These are phyloP conservation scores for Phrynocephalus forsythii DNA, from an alignment of 2,797 vertebrate species.

Conservation along the genomic window DNA sequence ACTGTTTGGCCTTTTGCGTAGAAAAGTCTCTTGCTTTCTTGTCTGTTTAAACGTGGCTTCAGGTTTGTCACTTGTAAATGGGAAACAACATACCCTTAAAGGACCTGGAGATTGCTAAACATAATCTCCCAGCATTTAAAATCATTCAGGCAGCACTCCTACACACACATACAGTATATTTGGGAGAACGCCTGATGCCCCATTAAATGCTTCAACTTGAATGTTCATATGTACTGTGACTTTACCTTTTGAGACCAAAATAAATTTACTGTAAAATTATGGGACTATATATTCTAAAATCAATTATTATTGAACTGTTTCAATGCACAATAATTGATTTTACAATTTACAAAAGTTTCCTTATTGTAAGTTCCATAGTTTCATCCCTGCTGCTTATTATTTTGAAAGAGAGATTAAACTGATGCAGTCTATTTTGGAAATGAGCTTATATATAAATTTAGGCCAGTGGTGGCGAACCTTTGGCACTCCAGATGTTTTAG, in stretches of 20 bases:
- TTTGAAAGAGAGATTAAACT: not conserved
- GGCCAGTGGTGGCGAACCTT: too few relatives aligned
- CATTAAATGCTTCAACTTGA: not conserved
- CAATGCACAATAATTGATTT: constrained; percentile 43
- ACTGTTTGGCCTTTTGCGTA: constrained; percentile 25
- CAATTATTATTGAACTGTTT: not conserved
- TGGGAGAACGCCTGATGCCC: not conserved
- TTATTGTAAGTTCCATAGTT: constrained; percentile 18
- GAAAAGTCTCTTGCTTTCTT: constrained; percentile 9
- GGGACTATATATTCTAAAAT: not conserved
- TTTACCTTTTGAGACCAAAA: constrained; percentile 31
- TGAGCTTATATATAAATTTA: too few relatives aligned
- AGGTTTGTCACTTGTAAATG: constrained; percentile 35
- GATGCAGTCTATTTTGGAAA: not conserved
- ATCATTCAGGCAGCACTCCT: not conserved
- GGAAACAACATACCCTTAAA: constrained; percentile 29
- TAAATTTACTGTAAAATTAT: constrained; percentile 27
- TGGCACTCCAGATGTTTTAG: too few relatives aligned
- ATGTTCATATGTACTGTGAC: not conserved
- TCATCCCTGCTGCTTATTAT: not conserved
- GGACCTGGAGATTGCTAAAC: constrained; percentile 18
- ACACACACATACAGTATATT: not conserved
- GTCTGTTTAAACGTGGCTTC: not conserved
- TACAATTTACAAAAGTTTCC: not conserved
- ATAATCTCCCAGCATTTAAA: constrained; percentile 7